These are phyloP conservation scores for Notothenia rossii DNA, from an alignment of 2,113 vertebrate species.

Conservation along the genomic window DNA sequence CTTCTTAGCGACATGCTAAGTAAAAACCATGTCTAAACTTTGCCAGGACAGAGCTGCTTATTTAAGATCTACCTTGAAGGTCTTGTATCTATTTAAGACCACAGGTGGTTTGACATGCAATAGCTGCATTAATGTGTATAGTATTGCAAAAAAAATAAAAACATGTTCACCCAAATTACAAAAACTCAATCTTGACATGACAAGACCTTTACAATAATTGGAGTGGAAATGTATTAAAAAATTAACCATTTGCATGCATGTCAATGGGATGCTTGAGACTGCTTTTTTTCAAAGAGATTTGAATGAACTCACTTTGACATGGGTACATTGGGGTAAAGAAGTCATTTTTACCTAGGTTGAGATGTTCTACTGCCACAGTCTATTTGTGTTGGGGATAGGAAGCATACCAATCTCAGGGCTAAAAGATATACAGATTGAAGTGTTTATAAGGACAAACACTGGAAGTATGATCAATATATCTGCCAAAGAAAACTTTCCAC, in stretches of 20 bases:
- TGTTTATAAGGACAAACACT: background rate
- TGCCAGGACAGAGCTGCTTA: background rate
- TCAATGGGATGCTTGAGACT: background rate
- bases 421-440: background rate
- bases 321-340: background rate
- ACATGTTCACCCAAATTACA: background rate
- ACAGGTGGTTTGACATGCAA: background rate
- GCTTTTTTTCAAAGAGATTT: background rate
- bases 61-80: slow-evolving; percentile 12
- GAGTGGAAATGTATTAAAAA: no score
- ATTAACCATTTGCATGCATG: no score
- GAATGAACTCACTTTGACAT: background rate
- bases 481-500: background rate
- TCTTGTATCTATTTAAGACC: background rate
- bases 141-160: background rate
- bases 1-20: slow-evolving; percentile 6
- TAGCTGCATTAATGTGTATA: background rate
- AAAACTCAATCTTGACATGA: background rate
- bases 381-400: background rate
- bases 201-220: no score
- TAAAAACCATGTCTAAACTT: slow-evolving; percentile 15
- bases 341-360: background rate
- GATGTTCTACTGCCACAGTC: background rate
- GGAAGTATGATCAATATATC: background rate
- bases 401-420: background rate